Evolutionary conservation across 2,113 vertebrate genomes (phyloP).

Genomic region (Nibea coibor): DNA sequence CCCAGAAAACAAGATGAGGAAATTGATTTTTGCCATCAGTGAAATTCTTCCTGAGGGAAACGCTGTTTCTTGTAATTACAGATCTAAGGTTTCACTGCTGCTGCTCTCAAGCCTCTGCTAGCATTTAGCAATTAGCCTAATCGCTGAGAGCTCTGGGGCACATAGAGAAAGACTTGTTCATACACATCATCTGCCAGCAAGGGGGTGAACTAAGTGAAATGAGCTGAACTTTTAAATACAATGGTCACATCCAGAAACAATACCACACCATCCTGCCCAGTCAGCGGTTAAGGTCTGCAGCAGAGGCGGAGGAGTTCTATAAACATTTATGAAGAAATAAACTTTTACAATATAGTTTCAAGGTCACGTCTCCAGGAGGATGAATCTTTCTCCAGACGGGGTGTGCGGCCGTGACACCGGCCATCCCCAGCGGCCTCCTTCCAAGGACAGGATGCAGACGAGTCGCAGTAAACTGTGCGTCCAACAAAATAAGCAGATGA

Average conservation of each 20-base stretch:
- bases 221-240: slow-evolving; percentile 17
- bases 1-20: slow-evolving; percentile 46
- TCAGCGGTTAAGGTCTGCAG: slow-evolving; percentile 16
- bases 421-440: slow-evolving; percentile 45
- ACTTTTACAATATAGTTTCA: slow-evolving; percentile 42
- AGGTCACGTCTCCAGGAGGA: slow-evolving; percentile 32
- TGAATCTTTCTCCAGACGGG: slow-evolving; percentile 41
- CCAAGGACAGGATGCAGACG: slow-evolving; percentile 56
- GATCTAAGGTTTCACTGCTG: slow-evolving; percentile 67
- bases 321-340: slow-evolving; percentile 62
- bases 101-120: slow-evolving; percentile 43
- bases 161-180: slow-evolving; percentile 7
- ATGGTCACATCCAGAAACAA: background rate
- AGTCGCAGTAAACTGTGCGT: slow-evolving; percentile 63
- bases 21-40: slow-evolving; percentile 75
- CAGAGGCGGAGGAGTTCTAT: slow-evolving; percentile 46
- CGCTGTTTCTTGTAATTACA: slow-evolving; percentile 73
- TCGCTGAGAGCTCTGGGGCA: slow-evolving; percentile 41
- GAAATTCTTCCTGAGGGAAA: slow-evolving; percentile 67
- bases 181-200: slow-evolving; percentile 26
- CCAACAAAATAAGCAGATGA: slow-evolving; percentile 76
- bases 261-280: slow-evolving; percentile 16
- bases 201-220: background rate
- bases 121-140: slow-evolving; percentile 69
- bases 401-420: slow-evolving; percentile 37